Evolutionary conservation across 2,113 vertebrate genomes (phyloP).

Genomic region (Rutilus rutilus): DNA sequence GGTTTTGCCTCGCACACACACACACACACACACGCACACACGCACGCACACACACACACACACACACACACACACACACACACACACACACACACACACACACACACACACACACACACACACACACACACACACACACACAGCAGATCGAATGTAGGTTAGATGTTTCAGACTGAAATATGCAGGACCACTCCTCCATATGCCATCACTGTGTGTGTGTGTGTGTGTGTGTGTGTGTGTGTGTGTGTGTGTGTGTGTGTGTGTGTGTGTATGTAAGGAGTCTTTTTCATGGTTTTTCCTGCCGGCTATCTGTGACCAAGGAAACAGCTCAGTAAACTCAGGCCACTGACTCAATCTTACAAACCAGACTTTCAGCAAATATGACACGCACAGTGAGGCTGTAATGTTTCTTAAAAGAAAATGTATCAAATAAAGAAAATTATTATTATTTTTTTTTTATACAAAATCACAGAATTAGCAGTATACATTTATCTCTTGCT

Average conservation of each 20-base stretch:
- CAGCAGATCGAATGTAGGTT: conserved; percentile 49
- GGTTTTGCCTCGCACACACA: neutral
- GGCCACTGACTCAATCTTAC: conserved; percentile 9
- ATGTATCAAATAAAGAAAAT: neutral
- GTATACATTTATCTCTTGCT: no score
- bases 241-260: neutral
- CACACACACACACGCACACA: neutral
- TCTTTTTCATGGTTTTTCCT: neutral
- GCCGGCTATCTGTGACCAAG: conserved; percentile 24
- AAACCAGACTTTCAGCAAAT: conserved; percentile 4
- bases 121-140: conserved; percentile 47
- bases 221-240: neutral
- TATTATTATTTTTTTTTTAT: neutral
- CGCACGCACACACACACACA: neutral
- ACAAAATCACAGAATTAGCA: neutral
- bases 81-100: conserved; percentile 20
- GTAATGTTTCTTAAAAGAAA: neutral
- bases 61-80: conserved; percentile 11
- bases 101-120: conserved; percentile 14
- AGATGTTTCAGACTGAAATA: conserved; percentile 39
- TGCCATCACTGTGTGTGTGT: neutral
- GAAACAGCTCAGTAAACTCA: conserved; percentile 29
- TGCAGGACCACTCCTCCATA: conserved; percentile 18
- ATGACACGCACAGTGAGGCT: neutral
- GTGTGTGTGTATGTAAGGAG: neutral